phyloP scores from a whole-genome alignment of 2,113 vertebrate species.

The Rhodinocichla rosea region DNA sequence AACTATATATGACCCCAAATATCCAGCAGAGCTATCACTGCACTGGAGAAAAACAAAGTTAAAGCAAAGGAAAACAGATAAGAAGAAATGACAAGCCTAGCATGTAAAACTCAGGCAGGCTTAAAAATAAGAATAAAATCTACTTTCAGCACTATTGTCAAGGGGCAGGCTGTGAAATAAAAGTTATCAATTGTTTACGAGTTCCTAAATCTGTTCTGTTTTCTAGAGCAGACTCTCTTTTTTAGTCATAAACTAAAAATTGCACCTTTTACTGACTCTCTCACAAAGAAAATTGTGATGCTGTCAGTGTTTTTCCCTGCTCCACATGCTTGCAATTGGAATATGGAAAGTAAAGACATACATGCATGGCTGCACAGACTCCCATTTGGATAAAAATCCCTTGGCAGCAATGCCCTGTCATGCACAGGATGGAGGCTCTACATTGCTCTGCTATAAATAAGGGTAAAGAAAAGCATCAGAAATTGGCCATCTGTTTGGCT shows the following conservation, averaged over 20 bases:
- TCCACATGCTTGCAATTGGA: neutral
- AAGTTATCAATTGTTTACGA: neutral
- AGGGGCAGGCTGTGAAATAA: neutral
- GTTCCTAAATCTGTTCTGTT: neutral
- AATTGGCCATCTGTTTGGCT: slow-evolving; percentile 10
- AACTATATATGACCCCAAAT: neutral
- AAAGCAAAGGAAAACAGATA: neutral
- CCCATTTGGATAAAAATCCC: neutral
- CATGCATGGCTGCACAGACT: neutral
- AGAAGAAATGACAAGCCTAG: neutral
- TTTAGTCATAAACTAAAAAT: neutral
- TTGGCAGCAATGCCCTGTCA: neutral
- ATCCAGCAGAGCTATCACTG: neutral
- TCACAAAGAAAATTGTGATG: neutral
- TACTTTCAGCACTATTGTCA: neutral
- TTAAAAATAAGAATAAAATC: slow-evolving; percentile 9
- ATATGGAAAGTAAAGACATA: neutral
- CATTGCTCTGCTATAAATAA: neutral
- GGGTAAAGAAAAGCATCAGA: neutral
- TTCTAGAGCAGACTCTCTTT: neutral
- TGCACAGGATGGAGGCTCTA: neutral
- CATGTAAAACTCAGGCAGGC: neutral
- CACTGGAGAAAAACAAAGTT: neutral
- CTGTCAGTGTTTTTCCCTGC: neutral
- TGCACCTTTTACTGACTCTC: neutral